A percentile compares a stretch with the other conserved stretches of the same genome.
phyloP scores from a whole-genome alignment of 2,113 vertebrate species.

The Ailuropoda melanoleuca region DNA sequence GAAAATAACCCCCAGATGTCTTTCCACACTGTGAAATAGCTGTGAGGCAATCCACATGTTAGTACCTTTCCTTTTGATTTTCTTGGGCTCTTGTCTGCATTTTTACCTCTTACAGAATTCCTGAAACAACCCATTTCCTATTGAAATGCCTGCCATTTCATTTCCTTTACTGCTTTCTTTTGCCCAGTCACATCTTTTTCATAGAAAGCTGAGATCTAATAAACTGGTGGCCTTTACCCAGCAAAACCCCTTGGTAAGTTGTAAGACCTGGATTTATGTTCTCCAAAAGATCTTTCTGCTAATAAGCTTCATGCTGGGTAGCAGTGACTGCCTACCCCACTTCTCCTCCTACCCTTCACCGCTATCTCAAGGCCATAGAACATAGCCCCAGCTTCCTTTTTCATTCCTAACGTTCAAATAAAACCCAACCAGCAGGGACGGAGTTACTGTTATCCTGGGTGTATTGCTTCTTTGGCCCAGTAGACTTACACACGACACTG shows the following conservation, averaged over 20 bases:
- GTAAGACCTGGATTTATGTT: not conserved
- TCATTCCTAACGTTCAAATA: not conserved
- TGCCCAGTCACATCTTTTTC: not conserved
- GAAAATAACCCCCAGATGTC: not conserved
- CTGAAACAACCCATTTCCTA: constrained; percentile 11
- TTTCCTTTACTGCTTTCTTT: constrained; percentile 35
- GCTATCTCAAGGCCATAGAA: not conserved
- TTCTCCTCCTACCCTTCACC: not conserved
- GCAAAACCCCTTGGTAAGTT: not conserved
- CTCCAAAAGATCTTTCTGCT: not conserved
- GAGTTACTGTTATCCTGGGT: not conserved
- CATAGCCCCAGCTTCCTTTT: not conserved
- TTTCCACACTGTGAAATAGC: not conserved
- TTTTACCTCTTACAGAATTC: constrained; percentile 12
- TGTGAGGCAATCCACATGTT: not conserved
- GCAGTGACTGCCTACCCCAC: not conserved
- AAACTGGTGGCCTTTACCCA: not conserved
- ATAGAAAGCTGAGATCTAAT: not conserved
- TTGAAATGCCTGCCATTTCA: not conserved
- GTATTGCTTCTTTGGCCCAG: not conserved
- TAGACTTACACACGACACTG: not conserved
- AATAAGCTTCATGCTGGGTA: not conserved
- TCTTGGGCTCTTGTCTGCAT: not conserved
- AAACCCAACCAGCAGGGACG: not conserved
- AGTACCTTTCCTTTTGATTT: not conserved